Evolutionary conservation across 2,113 vertebrate genomes (phyloP), one percentile per base, ranked within the genome.

Genomic region (Peromyscus maniculatus): DNA sequence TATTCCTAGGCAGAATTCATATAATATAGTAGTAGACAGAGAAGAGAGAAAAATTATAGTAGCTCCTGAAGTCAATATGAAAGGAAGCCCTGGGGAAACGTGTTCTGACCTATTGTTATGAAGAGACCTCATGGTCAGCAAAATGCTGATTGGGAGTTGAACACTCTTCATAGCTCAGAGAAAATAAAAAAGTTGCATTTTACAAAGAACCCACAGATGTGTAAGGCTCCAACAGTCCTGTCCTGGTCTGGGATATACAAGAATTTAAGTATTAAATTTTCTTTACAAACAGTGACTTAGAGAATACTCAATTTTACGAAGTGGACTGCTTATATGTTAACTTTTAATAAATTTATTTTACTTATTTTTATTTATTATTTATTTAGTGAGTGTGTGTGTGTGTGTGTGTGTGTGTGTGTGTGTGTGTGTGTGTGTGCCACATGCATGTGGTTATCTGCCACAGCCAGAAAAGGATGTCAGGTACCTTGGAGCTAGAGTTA

Each of bases 71-170:
- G 9, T 52, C 74, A 91, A 5, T 24, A 36, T 89, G 64, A 87
- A 74, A 91, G 57, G 16, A 96, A 75, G 11, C 62, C 9, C 31
- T 87, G 36, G 80, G 8, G 12, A 95, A 94, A 94, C 78, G 28
- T 26, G 87, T 57, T 71, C 36, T 31, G 91, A 66, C 16, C 33
- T 87, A 21, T 57, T 39, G 3, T 21, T 94, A 15, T 95, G 49
- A 52, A 92, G 71, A 39, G 21, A 69, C 46, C 88, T 46, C 36
- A 88, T 87, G 28, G 75, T 83, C 78, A 87, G 52, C 3, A 26
- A 62, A 15, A 87, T 52, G 71, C 28, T 64, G 33, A 59, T 43
- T 89, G 22, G 84, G 39, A 94, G 36, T 22, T 71, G n/a, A 71
- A 11, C 46, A 39, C 39, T 88, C 39, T 87, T 31, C 52, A 1